Percentiles rank a stretch among this genome's conserved stretches.
Conservation (phyloP, 92 coral and sea anemone genomes). For the Desmophyllum pertusum region DNA sequence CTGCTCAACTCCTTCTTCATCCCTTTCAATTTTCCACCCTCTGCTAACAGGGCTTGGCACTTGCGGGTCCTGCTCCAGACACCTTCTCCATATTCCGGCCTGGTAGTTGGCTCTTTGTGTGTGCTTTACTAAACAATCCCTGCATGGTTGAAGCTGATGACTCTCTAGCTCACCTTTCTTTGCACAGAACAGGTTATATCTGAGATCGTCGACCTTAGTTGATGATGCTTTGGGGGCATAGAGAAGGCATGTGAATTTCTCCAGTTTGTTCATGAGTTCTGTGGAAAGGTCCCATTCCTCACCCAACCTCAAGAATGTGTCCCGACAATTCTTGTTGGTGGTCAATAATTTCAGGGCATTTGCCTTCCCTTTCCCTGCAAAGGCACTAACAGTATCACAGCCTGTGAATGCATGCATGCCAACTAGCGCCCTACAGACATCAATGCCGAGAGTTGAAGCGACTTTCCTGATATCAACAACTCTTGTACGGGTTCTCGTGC, state of each 20-base stretch:
- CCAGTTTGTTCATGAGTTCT: constrained; percentile 16
- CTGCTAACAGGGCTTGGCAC: too few species aligned
- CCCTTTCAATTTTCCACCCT: not conserved
- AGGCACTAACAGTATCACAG: constrained; percentile 47
- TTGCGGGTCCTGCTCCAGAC: too few species aligned
- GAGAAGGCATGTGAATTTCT: constrained; percentile 26
- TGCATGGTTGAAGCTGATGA: too few species aligned
- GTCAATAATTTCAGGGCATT: constrained; percentile 21
- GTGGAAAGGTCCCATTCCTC: constrained; percentile 32
- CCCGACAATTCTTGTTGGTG: constrained; percentile 9
- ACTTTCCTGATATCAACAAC: constrained; percentile 38
- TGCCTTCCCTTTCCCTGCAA: constrained; percentile 32
- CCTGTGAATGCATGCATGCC: constrained; percentile 50
- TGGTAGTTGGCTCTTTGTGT: too few species aligned
- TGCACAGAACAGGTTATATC: too few species aligned
- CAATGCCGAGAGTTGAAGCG: constrained; percentile 25
- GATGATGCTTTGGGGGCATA: too few species aligned
- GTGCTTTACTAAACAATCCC: too few species aligned
- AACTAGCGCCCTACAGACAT: constrained; percentile 19
- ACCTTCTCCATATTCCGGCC: too few species aligned
- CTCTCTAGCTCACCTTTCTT: too few species aligned
- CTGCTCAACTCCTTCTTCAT: constrained; percentile 15
- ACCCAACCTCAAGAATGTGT: constrained; percentile 6
- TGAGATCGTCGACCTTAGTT: too few species aligned
- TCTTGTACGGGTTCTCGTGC: constrained; percentile 45